Evolutionary conservation across 2,888 invertebrate genomes (phyloP), one percentile per base, ranked within the genome.

Genomic region (Cataglyphis rosenhaueri): DNA sequence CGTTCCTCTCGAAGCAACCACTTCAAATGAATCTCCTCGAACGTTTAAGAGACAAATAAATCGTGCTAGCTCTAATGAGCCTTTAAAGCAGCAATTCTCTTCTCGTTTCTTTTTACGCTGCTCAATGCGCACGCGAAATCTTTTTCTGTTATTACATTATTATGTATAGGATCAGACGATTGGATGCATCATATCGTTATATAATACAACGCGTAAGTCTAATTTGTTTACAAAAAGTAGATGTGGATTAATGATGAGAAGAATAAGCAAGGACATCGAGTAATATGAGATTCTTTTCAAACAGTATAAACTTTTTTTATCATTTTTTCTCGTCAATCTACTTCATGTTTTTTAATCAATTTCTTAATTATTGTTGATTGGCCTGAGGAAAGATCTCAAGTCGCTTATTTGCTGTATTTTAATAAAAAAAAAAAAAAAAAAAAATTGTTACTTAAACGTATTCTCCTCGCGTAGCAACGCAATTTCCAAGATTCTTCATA

Each of bases 201-300:
- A 25, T 70, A 79, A 79, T 44, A 8, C 41, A 10, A 57, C 21
- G 21, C 12, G 18, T 18, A 55, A 68, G 5, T 68, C 41, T 52
- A 52, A 75, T 75, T 35, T 66, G 41, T 76, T 76, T 65, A 55
- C n/a, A 66, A 41, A 76, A 76, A 76, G 29, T 65, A 55, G 12
- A 55, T n/a, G 25, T 25, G 25, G 25, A 66, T n/a, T 29, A 25
- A 29, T 29, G 9, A 55, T 25, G 52, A 52, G n/a, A 44, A 25
- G 21, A 48, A 32, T 4, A 21, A 74, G 6, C 52, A 38, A 55
- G 66, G 15, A 41, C 38, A 12, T 38, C 4, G 12, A n/a, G 18
- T n/a, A 0, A 15, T 66, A 4, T 15, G n/a, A 52, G 52, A 52
- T 55, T 29, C 15, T 76, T 21, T 12, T 21, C 5, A 29, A 74